Conservation (phyloP, 2,797 vertebrate species). For the Hyperoplus immaculatus region DNA sequence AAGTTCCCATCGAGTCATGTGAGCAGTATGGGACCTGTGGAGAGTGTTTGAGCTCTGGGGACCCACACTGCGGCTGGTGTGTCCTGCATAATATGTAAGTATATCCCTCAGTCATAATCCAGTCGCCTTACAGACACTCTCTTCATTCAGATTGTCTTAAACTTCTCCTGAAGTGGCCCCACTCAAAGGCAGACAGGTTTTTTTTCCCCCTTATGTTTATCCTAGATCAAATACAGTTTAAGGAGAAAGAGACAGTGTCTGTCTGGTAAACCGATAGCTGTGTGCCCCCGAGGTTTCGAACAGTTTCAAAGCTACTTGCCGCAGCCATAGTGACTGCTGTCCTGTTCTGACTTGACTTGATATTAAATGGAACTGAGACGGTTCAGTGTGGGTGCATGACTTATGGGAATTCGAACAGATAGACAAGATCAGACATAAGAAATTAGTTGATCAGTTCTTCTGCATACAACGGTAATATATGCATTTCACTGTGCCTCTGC, state of each 20-base stretch:
- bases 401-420: constrained; percentile 21
- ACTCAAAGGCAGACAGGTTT: neutral
- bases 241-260: constrained; percentile 17
- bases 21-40: constrained; percentile 96
- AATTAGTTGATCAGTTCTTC: neutral
- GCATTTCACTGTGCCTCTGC: neutral
- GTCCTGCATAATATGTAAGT: constrained; percentile 98
- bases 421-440: constrained; percentile 2
- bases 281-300: constrained; percentile 26
- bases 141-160: neutral
- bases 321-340: constrained; percentile 7
- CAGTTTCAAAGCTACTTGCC: constrained; percentile 19
- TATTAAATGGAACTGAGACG: constrained; percentile 45
- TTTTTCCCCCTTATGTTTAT: constrained; percentile 18
- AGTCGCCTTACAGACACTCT: neutral
- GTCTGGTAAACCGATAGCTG: constrained; percentile 28
- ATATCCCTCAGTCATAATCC: neutral
- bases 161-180: neutral
- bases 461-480: neutral
- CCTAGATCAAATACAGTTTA: constrained; percentile 20
- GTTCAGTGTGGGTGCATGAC: neutral
- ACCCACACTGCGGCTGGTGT: constrained; percentile 99
- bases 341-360: constrained; percentile 25
- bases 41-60: constrained; percentile 97
- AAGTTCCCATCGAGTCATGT: constrained; percentile 95